These are phyloP conservation scores for Puma concolor DNA, from an alignment of 2,113 vertebrate species.

Conservation along the genomic window DNA sequence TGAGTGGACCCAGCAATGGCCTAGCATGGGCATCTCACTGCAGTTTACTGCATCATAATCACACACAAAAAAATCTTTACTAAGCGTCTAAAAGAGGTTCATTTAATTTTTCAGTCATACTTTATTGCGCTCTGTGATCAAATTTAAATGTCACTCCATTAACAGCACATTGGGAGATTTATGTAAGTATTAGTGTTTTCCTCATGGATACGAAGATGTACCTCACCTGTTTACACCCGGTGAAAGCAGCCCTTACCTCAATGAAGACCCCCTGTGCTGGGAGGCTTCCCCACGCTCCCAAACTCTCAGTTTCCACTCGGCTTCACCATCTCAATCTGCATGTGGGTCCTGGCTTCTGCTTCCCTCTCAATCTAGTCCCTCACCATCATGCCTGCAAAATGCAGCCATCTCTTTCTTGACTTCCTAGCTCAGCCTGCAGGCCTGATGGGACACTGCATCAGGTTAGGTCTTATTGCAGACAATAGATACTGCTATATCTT, in stretches of 20 bases:
- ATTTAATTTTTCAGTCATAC: conserved; percentile 3
- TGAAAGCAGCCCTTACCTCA: not conserved
- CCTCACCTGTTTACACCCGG: not conserved
- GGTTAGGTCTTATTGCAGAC: not conserved
- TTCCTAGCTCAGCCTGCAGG: not conserved
- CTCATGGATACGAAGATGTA: not conserved
- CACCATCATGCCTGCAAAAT: not conserved
- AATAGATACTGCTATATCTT: not conserved
- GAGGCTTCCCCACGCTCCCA: not conserved
- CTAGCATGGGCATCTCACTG: not conserved
- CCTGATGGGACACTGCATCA: not conserved
- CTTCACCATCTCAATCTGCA: not conserved
- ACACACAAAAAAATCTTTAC: not conserved
- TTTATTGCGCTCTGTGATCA: not conserved
- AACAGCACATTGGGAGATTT: not conserved
- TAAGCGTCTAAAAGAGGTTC: not conserved
- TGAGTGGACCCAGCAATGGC: not conserved
- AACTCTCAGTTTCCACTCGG: not conserved
- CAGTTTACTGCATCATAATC: not conserved
- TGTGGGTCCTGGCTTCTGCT: not conserved
- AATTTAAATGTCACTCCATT: not conserved
- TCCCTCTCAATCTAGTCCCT: not conserved
- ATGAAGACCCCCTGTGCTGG: not conserved
- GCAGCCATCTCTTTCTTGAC: not conserved
- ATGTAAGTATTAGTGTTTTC: not conserved